phyloP scores from a whole-genome alignment of 2,113 vertebrate species.

The Lepisosteus osseus region DNA sequence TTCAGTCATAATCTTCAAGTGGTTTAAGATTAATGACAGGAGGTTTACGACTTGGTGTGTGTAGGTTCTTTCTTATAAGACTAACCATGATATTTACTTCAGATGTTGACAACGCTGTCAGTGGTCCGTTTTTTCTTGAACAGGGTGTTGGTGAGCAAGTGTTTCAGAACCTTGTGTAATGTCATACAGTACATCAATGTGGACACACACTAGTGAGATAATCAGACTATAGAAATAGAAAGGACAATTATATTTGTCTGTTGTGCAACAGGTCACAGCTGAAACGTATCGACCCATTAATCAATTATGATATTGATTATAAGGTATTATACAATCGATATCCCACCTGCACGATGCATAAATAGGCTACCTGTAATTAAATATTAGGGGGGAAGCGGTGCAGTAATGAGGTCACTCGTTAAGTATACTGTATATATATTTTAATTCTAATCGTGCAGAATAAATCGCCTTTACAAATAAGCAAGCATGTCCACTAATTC shows the following conservation, averaged over 20 bases:
- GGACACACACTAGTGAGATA: too few species aligned
- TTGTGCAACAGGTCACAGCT: constrained; percentile 54
- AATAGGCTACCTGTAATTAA: constrained; percentile 51
- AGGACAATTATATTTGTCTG: not conserved
- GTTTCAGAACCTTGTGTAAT: not conserved
- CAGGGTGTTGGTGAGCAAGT: not conserved
- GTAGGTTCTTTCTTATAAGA: constrained; percentile 62
- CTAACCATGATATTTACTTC: constrained; percentile 62
- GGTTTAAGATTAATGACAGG: constrained; percentile 81
- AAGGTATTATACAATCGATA: constrained; percentile 31
- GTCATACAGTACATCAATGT: too few species aligned
- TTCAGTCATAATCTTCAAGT: constrained; percentile 87
- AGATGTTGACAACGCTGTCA: constrained; percentile 60
- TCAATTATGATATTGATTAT: constrained; percentile 52
- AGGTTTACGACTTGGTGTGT: constrained; percentile 54
- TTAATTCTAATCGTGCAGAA: too few species aligned
- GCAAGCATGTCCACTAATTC: too few species aligned
- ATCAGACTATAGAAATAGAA: too few species aligned
- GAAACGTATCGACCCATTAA: constrained; percentile 49
- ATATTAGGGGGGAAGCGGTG: constrained; percentile 17
- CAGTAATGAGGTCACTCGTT: too few species aligned
- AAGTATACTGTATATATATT: too few species aligned
- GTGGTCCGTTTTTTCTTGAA: constrained; percentile 55
- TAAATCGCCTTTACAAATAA: too few species aligned
- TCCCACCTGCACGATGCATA: constrained; percentile 45